Conservation (phyloP, 2,113 vertebrate species). For the Circaetus gallicus region DNA sequence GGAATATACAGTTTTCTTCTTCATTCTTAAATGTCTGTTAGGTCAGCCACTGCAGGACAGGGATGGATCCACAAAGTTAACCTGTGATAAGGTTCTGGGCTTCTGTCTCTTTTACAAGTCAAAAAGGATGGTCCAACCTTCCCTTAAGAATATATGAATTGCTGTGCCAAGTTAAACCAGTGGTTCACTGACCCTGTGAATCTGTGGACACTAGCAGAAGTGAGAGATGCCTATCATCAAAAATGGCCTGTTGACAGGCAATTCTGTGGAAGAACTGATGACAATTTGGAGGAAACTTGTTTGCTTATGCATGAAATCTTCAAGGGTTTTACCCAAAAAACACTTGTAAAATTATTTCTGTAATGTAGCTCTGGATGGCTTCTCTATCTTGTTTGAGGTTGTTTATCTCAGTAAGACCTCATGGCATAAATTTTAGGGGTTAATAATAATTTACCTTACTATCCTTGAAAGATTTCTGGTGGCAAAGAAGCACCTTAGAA, state of each 20-base stretch:
- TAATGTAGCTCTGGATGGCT: background rate
- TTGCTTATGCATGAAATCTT: background rate
- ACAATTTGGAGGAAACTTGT: background rate
- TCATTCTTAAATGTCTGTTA: background rate
- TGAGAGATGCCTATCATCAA: accelerated
- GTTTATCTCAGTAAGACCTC: background rate
- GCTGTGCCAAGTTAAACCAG: background rate
- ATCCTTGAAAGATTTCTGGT: background rate
- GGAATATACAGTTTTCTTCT: background rate
- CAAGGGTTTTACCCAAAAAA: background rate
- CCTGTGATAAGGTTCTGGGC: background rate
- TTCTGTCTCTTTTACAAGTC: background rate
- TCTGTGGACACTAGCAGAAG: background rate
- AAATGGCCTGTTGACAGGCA: background rate
- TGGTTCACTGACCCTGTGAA: too few relatives aligned
- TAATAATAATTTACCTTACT: background rate
- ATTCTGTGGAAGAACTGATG: background rate
- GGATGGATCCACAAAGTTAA: background rate
- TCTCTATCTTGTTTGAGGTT: background rate
- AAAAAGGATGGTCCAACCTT: background rate
- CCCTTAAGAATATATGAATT: background rate
- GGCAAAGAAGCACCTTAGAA: background rate
- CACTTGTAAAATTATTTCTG: background rate
- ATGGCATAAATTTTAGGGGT: background rate
- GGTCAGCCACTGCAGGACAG: background rate